A percentile compares a stretch with the other conserved stretches of the same genome.
phyloP scores from a whole-genome alignment of 2,888 invertebrate genomes.

The Eupithecia exiguata region DNA sequence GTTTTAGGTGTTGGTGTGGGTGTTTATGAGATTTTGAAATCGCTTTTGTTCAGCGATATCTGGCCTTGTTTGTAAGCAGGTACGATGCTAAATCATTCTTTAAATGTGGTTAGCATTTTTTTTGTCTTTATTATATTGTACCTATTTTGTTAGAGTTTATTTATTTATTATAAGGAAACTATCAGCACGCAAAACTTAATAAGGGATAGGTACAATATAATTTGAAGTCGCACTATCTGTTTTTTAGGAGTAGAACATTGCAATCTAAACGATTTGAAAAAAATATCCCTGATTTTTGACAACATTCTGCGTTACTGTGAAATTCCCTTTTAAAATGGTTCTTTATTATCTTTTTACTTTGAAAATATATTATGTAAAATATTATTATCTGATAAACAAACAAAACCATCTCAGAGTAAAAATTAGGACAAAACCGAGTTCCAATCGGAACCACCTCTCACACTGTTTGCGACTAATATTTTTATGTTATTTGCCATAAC shows the following conservation, averaged over 20 bases:
- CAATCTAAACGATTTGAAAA: too few species aligned
- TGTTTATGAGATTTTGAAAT: background rate
- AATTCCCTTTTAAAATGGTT: too few species aligned
- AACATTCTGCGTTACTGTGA: background rate
- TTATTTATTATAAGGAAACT: too few species aligned
- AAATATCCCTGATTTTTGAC: too few species aligned
- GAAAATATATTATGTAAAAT: background rate
- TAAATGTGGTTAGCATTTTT: background rate
- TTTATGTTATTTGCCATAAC: conserved; percentile 11
- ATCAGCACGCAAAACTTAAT: too few species aligned
- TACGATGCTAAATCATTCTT: background rate
- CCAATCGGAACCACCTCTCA: background rate
- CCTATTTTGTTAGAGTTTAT: too few species aligned
- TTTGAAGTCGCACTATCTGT: too few species aligned
- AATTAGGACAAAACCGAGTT: background rate
- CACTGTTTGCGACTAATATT: conserved; percentile 11
- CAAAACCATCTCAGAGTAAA: background rate
- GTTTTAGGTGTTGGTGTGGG: background rate
- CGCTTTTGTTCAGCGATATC: background rate
- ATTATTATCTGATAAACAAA: background rate
- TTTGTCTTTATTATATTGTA: background rate
- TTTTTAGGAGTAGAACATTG: too few species aligned
- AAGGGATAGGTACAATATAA: too few species aligned
- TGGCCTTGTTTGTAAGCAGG: background rate
- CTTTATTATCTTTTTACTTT: too few species aligned